Conservation (phyloP, 2,888 invertebrate species). For the Noctua janthina region DNA sequence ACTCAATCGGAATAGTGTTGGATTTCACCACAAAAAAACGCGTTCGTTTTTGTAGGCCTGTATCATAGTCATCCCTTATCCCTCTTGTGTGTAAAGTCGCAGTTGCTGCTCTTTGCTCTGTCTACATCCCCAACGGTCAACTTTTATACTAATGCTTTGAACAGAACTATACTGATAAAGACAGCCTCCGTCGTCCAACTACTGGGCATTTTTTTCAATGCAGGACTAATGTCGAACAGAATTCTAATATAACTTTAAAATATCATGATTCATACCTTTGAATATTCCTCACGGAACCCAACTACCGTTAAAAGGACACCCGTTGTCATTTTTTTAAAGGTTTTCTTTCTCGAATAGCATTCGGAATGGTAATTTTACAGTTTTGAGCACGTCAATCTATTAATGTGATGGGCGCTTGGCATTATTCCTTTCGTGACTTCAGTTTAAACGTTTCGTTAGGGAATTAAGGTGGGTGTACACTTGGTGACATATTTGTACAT, state of each 20-base stretch:
- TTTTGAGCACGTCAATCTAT: slow-evolving; percentile 89
- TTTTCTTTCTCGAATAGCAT: slow-evolving; percentile 79
- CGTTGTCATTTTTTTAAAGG: slow-evolving; percentile 64
- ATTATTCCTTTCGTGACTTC: slow-evolving; percentile 85
- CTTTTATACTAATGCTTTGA: neutral
- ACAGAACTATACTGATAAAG: neutral
- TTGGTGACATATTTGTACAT: neutral
- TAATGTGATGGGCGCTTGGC: slow-evolving; percentile 82
- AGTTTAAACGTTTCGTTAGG: slow-evolving; percentile 63
- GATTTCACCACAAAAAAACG: neutral
- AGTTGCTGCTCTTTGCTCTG: neutral
- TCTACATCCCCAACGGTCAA: neutral
- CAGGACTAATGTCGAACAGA: neutral
- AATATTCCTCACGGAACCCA: slow-evolving; percentile 61
- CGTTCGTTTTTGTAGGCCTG: neutral
- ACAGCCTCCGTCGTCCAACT: neutral
- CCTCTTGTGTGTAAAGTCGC: neutral
- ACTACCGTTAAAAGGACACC: slow-evolving; percentile 43
- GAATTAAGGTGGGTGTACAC: slow-evolving; percentile 52
- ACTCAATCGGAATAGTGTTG: neutral
- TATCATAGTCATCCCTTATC: neutral
- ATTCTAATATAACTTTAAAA: slow-evolving; percentile 1
- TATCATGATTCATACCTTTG: slow-evolving; percentile 31
- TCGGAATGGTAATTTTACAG: slow-evolving; percentile 88
- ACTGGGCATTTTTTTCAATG: neutral